These are phyloP conservation scores for Protonibea diacanthus DNA, from an alignment of 2,797 vertebrate genomes.

Conservation along the genomic window DNA sequence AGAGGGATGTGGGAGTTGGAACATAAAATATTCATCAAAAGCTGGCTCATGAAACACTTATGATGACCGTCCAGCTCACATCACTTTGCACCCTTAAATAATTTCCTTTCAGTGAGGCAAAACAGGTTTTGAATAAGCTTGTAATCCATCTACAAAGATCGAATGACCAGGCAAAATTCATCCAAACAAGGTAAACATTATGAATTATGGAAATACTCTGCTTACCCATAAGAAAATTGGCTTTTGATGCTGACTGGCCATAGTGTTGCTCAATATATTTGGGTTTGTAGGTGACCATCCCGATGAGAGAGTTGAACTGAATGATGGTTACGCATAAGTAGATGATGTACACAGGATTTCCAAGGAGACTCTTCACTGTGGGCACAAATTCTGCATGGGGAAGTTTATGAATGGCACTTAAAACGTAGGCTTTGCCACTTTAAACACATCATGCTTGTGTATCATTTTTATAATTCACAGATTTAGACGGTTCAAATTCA, in stretches of 20 bases:
- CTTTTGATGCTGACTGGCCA: slow-evolving; percentile 91
- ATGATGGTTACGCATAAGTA: slow-evolving; percentile 92
- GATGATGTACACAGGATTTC: slow-evolving; percentile 91
- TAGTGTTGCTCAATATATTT: slow-evolving; percentile 98
- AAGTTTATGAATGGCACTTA: slow-evolving; percentile 35
- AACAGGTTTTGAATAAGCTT: slow-evolving; percentile 12
- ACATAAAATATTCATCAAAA: slow-evolving; percentile 61
- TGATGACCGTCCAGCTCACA: slow-evolving; percentile 43
- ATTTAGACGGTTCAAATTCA: not conserved
- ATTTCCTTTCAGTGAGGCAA: slow-evolving; percentile 16
- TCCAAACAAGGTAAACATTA: not conserved
- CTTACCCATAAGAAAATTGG: slow-evolving; percentile 96
- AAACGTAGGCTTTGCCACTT: not conserved
- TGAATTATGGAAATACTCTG: slow-evolving; percentile 7
- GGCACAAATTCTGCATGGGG: slow-evolving; percentile 90
- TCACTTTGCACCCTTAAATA: slow-evolving; percentile 45
- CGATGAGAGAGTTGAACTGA: slow-evolving; percentile 96
- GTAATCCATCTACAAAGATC: slow-evolving; percentile 13
- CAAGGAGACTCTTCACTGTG: slow-evolving; percentile 90
- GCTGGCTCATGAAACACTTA: slow-evolving; percentile 57
- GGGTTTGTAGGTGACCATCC: slow-evolving; percentile 97
- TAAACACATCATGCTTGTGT: not conserved
- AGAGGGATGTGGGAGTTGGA: slow-evolving; percentile 31
- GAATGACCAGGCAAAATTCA: slow-evolving; percentile 15
- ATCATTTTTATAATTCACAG: not conserved